phyloP scores from a whole-genome alignment of 2,797 vertebrate species.

The Coilia nasus region DNA sequence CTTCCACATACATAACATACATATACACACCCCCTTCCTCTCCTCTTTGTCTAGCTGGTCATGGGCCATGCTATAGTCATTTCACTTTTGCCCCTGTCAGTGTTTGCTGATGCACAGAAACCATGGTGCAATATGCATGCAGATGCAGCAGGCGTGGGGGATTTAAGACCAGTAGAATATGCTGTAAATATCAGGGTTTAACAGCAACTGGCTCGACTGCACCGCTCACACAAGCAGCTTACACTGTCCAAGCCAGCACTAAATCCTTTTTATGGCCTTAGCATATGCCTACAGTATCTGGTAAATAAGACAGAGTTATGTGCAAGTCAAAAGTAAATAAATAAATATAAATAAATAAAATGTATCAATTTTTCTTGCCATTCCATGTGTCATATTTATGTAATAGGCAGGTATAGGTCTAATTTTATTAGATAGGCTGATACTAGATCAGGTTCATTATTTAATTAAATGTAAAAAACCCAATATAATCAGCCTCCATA shows the following conservation, averaged over 20 bases:
- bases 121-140: constrained; percentile 20
- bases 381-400: background rate
- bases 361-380: background rate
- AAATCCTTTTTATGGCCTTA: constrained; percentile 56
- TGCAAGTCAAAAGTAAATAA: constrained; percentile 39
- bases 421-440: background rate
- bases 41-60: background rate
- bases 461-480: background rate
- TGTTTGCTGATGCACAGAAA: constrained; percentile 11
- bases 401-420: background rate
- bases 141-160: constrained; percentile 17
- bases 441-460: background rate
- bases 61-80: background rate
- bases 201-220: constrained; percentile 36
- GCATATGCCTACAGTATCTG: constrained; percentile 52
- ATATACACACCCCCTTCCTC: background rate
- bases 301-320: constrained; percentile 56
- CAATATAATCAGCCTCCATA: background rate
- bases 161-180: constrained; percentile 48
- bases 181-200: constrained; percentile 52
- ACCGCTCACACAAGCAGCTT: constrained; percentile 48
- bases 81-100: background rate
- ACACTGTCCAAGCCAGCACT: constrained; percentile 44
- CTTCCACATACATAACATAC: background rate
- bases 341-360: constrained; percentile 16